Percentiles rank a stretch among this genome's conserved stretches.
phyloP scores from a whole-genome alignment of 2,797 vertebrate genomes.

The Gymnodraco acuticeps region DNA sequence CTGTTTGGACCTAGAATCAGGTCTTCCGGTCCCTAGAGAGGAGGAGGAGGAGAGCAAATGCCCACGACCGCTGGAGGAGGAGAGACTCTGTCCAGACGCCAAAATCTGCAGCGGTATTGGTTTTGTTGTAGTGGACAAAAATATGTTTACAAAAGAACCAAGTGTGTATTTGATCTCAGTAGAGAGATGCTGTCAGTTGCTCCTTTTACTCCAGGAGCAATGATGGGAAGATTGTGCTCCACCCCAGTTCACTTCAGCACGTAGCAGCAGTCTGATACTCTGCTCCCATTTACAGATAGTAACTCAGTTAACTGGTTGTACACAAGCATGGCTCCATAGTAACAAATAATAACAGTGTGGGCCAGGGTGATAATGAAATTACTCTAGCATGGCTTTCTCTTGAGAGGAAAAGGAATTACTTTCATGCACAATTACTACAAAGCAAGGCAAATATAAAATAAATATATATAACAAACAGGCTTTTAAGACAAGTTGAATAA shows the following conservation, averaged over 20 bases:
- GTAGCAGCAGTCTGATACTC: constrained; percentile 26
- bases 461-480: neutral
- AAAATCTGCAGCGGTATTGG: constrained; percentile 84
- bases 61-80: constrained; percentile 76
- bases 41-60: constrained; percentile 72
- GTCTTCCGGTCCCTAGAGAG: constrained; percentile 71
- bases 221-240: constrained; percentile 6
- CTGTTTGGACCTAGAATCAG: constrained; percentile 89
- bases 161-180: neutral
- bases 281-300: constrained; percentile 23
- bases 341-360: constrained; percentile 12
- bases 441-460: neutral
- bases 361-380: constrained; percentile 14
- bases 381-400: neutral
- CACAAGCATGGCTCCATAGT: constrained; percentile 17
- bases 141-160: neutral
- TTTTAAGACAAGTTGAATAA: neutral
- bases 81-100: constrained; percentile 83
- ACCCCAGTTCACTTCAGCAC: neutral
- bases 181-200: constrained; percentile 10
- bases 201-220: constrained; percentile 7
- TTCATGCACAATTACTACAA: neutral
- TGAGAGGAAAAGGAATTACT: neutral
- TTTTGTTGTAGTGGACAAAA: constrained; percentile 9
- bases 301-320: constrained; percentile 9